These are phyloP conservation scores for Nannospalax galili DNA, from an alignment of 2,113 vertebrate species.

Conservation along the genomic window DNA sequence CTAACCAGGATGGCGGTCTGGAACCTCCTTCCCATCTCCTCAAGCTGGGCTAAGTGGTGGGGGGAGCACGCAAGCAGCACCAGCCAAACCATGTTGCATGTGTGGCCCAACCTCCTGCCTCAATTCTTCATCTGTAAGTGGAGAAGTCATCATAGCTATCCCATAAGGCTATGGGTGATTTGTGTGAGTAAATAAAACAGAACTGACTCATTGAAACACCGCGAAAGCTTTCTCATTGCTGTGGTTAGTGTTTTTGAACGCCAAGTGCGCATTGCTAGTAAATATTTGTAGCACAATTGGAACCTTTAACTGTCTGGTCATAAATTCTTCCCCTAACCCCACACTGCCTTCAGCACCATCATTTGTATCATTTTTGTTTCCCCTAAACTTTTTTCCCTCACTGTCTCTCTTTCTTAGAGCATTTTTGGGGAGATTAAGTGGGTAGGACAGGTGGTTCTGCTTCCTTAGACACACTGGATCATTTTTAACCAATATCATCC, in stretches of 20 bases:
- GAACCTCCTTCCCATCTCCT: background rate
- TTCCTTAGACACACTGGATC: background rate
- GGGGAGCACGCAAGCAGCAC: background rate
- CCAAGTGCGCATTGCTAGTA: background rate
- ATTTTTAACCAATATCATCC: conserved; percentile 44
- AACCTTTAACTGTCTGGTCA: background rate
- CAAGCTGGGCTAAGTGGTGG: background rate
- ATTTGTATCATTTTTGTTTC: background rate
- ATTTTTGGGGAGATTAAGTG: background rate
- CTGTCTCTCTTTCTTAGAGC: background rate
- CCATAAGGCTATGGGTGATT: accelerated
- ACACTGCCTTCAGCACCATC: background rate
- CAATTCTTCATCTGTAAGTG: background rate
- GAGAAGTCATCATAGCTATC: background rate
- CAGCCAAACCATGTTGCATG: background rate
- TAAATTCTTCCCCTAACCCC: background rate
- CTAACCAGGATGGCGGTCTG: background rate
- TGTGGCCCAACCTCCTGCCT: background rate
- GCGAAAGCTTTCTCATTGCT: background rate
- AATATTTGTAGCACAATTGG: background rate
- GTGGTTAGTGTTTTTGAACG: background rate
- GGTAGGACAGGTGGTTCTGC: background rate
- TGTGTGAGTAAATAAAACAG: background rate
- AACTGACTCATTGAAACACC: background rate
- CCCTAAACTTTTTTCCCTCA: background rate